Evolutionary conservation across 1,140 invertebrate species (phyloP).

Genomic region (Globodera ellingtonae): DNA sequence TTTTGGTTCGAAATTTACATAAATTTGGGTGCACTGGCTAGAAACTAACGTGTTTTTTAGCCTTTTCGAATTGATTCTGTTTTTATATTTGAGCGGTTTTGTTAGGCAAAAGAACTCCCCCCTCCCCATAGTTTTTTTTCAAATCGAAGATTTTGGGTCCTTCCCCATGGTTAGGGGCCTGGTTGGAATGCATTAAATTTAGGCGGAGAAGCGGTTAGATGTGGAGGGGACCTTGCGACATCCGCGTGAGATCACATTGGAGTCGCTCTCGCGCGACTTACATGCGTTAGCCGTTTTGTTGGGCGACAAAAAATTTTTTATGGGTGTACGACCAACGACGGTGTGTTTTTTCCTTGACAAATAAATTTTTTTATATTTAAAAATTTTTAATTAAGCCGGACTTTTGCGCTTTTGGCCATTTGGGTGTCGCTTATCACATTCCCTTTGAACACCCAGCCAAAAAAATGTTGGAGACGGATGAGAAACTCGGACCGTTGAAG

Average conservation of each 20-base stretch:
- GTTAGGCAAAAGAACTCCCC: no score
- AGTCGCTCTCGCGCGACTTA: slow-evolving; percentile 48
- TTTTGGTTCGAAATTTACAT: background rate
- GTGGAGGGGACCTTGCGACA: slow-evolving; percentile 40
- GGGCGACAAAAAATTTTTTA: slow-evolving; percentile 57
- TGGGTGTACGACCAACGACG: slow-evolving; percentile 51
- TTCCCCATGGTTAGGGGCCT: background rate
- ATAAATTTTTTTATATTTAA: slow-evolving; percentile 20
- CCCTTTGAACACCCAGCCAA: slow-evolving; percentile 49
- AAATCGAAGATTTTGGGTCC: no score
- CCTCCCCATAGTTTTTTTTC: no score
- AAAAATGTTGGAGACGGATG: slow-evolving; percentile 49
- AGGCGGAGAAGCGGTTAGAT: slow-evolving; percentile 28
- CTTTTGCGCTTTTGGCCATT: slow-evolving; percentile 55
- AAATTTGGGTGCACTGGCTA: no score
- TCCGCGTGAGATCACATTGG: slow-evolving; percentile 46
- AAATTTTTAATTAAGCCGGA: slow-evolving; percentile 45
- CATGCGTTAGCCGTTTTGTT: slow-evolving; percentile 49
- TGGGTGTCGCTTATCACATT: slow-evolving; percentile 49
- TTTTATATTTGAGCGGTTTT: no score
- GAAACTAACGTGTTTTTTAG: no score
- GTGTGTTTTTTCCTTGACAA: slow-evolving; percentile 24
- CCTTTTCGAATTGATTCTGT: no score
- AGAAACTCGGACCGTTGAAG: slow-evolving; percentile 33
- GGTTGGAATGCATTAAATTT: slow-evolving; percentile 6